Evolutionary conservation across 1,140 invertebrate genomes (phyloP).

Genomic region (Bombus superbus): DNA sequence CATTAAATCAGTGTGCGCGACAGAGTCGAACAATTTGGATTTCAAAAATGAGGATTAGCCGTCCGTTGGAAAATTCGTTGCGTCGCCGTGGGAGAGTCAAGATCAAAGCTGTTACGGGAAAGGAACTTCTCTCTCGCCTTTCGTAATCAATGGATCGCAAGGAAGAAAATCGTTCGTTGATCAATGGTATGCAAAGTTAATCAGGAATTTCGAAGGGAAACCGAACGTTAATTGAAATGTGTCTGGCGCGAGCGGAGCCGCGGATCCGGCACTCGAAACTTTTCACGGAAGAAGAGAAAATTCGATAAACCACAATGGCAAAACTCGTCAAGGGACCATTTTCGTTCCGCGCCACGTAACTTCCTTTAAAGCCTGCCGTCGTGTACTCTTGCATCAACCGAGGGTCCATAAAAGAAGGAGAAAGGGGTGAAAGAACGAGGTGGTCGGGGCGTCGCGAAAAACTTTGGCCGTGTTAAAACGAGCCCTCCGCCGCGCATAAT

Average conservation of each 20-base stretch:
- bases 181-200: slow-evolving; percentile 9
- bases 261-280: slow-evolving; percentile 32
- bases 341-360: slow-evolving; percentile 50
- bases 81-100: background rate
- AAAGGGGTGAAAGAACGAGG: background rate
- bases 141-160: background rate
- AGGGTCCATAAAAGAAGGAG: slow-evolving; percentile 26
- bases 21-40: background rate
- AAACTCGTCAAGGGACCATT: slow-evolving; percentile 53
- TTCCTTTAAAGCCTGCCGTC: slow-evolving; percentile 42
- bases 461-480: slow-evolving; percentile 54
- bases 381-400: slow-evolving; percentile 26
- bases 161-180: background rate
- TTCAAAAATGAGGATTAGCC: background rate
- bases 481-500: slow-evolving; percentile 69
- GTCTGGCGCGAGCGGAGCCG: slow-evolving; percentile 1
- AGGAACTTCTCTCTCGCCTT: background rate
- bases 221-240: slow-evolving; percentile 36
- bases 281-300: slow-evolving; percentile 43
- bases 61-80: background rate
- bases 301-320: slow-evolving; percentile 57
- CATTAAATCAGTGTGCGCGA: background rate
- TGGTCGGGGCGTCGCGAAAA: slow-evolving; percentile 29
- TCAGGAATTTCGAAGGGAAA: slow-evolving; percentile 4
- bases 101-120: background rate